Evolutionary conservation across 2,888 invertebrate species (phyloP).

Genomic region (Epistrophe grossulariae): DNA sequence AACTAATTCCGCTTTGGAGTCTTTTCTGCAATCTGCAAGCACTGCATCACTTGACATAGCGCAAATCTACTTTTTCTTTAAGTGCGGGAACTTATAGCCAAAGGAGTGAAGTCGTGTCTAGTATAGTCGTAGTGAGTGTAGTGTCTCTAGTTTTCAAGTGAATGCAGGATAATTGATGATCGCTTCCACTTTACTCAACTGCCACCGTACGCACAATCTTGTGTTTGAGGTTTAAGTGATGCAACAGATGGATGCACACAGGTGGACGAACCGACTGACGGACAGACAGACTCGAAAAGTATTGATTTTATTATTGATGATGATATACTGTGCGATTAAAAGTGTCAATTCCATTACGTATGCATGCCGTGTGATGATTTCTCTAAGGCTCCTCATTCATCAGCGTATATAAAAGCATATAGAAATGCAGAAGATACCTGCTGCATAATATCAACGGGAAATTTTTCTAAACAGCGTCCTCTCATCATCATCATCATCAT

Average conservation of each 20-base stretch:
- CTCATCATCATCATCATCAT: slow-evolving; percentile 3
- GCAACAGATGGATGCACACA: slow-evolving; percentile 7
- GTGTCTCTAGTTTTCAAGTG: neutral
- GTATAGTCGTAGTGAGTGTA: neutral
- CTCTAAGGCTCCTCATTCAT: slow-evolving; percentile 31
- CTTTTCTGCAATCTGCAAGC: neutral
- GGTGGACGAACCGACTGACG: neutral
- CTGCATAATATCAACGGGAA: slow-evolving; percentile 40
- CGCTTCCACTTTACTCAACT: slow-evolving; percentile 60
- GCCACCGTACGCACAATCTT: slow-evolving; percentile 39
- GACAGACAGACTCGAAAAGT: slow-evolving; percentile 17
- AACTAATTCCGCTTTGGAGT: slow-evolving; percentile 57
- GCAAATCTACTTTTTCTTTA: slow-evolving; percentile 34
- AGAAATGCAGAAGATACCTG: slow-evolving; percentile 35
- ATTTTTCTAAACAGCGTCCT: slow-evolving; percentile 40
- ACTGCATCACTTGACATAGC: slow-evolving; percentile 18
- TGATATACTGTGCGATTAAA: slow-evolving; percentile 55
- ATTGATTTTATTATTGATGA: slow-evolving; percentile 63
- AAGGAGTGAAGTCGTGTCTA: slow-evolving; percentile 10
- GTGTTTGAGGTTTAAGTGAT: neutral
- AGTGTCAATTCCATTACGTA: slow-evolving; percentile 72
- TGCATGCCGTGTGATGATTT: slow-evolving; percentile 64
- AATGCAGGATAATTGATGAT: slow-evolving; percentile 61
- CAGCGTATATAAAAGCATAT: neutral
- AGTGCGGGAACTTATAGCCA: slow-evolving; percentile 21